Evolutionary conservation across 2,113 vertebrate genomes (phyloP), one percentile per base, ranked within the genome.

Genomic region (Gallinago paraguaiae): DNA sequence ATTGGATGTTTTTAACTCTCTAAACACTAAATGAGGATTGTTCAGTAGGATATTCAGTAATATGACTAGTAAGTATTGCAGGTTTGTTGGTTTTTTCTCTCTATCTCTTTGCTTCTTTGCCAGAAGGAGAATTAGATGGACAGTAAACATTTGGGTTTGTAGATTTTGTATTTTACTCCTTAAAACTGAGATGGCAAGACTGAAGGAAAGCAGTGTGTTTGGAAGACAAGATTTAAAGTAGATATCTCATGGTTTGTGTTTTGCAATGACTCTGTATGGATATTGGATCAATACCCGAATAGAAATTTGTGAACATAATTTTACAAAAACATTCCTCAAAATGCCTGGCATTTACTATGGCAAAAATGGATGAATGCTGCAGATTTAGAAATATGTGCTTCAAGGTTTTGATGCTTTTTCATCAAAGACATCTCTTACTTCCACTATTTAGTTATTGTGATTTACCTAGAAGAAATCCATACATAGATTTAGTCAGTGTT

Each of bases 381-480:
- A 81, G 31, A 79, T 86, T 79, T 70, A 79, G 51, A 92, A 90
- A 64, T 50, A 89, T 15, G 3, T 65, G 8, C 57, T 86, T 93
- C 63, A 54, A 92, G 39, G 24, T 23, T 88, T 79, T 82, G 63
- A 37, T 82, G 37, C 31, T 90, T 77, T 78, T 90, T 17, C 51
- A 53, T 93, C 56, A 83, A 90, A 94, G 60, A 50, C 6, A 35
- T 86, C 20, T 82, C 67, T 82, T 79, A 51, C 41, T 92, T 93
- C 24, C 41, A 45, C 17, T 84, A 6, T 81, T 93, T 68, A 82
- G 65, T 82, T 89, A 86, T 37, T 84, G 48, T 86, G 82, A 81
- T 86, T 92, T 88, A 93, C 86, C 65, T 78, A 83, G 86, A 84
- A 72, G 56, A 92, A 96, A 95, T 90, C 74, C 48, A 92, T 96